Percentiles rank a stretch among this genome's conserved stretches.
Evolutionary conservation across 2,888 invertebrate genomes (phyloP).

Genomic region (Homarus gammarus): DNA sequence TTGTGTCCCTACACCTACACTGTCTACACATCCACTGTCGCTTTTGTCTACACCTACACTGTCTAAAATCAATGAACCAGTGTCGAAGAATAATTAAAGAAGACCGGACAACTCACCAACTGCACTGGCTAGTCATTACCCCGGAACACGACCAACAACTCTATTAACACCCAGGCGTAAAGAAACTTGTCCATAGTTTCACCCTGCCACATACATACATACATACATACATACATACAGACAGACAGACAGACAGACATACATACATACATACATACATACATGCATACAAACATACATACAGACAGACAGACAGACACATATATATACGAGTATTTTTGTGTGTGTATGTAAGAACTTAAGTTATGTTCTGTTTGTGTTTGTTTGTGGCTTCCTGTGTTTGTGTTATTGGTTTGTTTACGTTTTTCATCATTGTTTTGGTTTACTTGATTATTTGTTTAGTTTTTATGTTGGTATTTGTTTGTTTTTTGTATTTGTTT

Average conservation of each 20-base stretch:
- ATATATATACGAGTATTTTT: constrained; percentile 5
- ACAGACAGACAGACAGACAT: constrained; percentile 7
- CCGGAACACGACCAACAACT: too few relatives aligned
- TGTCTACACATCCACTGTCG: too few relatives aligned
- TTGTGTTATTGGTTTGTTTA: too few relatives aligned
- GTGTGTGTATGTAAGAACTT: constrained; percentile 8
- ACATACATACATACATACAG: constrained; percentile 28
- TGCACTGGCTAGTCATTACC: too few relatives aligned
- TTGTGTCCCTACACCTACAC: too few relatives aligned
- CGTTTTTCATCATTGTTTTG: too few relatives aligned
- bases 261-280: constrained; percentile 36
- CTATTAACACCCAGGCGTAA: constrained; percentile 15
- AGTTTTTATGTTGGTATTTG: too few relatives aligned
- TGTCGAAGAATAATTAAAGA: too few relatives aligned
- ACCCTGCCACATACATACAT: neutral
- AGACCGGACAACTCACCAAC: too few relatives aligned
- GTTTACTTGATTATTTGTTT: neutral
- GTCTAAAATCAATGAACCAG: too few relatives aligned
- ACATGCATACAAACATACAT: neutral
- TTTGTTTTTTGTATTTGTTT: too few relatives aligned
- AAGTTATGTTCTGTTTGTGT: neutral
- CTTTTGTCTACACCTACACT: too few relatives aligned
- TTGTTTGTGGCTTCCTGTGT: neutral
- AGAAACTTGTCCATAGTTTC: neutral
- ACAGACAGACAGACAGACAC: neutral